Evolutionary conservation across 2,888 invertebrate genomes (phyloP), one percentile per base, ranked within the genome.

Genomic region (Neoaliturus tenellus): DNA sequence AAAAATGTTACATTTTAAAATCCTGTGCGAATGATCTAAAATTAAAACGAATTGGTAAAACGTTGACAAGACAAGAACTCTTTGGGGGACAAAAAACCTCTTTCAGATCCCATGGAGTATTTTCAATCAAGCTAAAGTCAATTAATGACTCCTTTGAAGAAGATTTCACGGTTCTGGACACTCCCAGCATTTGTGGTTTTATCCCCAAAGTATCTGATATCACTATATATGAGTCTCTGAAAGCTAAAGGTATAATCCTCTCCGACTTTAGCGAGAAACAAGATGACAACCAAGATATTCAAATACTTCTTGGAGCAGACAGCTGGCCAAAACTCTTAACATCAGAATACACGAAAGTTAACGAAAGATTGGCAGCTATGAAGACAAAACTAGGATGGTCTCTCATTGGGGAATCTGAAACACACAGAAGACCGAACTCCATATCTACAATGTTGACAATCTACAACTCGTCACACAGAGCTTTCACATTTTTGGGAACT

Each of bases 1-100:
- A 85, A 67, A 81, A 75, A 25, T 83, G 84, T 83, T 85, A 84
- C 58, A 85, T 85, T 23, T 51, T 62, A 48, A 82, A 85, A 80
- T 44, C 62, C 6, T 82, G 73, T 73, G 82, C 55, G 0, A 84
- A 41, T 44, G 78, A 48, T 48, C 17, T 48, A 4, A 48, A 48
- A 14, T n/a, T 48, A n/a, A 48, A 48, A n/a, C 6, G 48, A 48
- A 4, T 48, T n/a, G 48, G 48, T 48, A 48, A 48, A 48, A 48
- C 48, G 6, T 8, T 48, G n/a, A 48, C 48, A n/a, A 48, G 48
- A 12, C 48, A 48, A 48, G 48, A 48, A n/a, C n/a, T 48, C 3
- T 48, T 84, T 82, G 82, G 84, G 17, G 80, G 82, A 31, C 25
- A 51, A 12, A 51, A 51, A 80, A 55, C 80, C 3, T n/a, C 5